Base-by-base conservation (phyloP, 1,140 invertebrate species). In the Zaprionus tsacasi region DNA sequence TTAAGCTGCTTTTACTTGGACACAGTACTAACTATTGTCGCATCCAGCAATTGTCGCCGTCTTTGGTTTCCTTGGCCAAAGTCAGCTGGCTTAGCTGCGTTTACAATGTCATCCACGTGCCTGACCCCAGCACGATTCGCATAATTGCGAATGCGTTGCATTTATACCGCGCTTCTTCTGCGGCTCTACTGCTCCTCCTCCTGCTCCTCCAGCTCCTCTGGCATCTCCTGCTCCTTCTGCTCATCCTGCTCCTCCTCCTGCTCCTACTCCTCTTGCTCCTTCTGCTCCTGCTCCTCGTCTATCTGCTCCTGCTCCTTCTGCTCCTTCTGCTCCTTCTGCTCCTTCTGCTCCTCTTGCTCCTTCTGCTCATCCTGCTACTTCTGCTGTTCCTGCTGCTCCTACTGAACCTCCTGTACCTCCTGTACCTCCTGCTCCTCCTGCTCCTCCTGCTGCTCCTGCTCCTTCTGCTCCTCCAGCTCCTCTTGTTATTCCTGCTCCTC, bases 101-200 rank as follows among this genome's bases (percentile, higher is more conserved):
- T 58, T 57, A 65, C 69, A 71, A 58, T 71, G 69, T 66, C 43
- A 57, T 64, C 52, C 30, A 70, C 59, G 59, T 70, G 59, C 59
- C 50, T 27, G 36, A 48, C 17, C 36, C 12, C 30, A 17, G 58
- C 21, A 27, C 55, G 38, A 17, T 38, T 45, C 30, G 27, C 60
- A 71, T 71, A 66, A 71, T 71, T 71, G 54, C 33, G n/a, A n/a
- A n/a, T 35, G 45, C 30, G 69, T 43, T 66, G 69, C 54, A 56
- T 38, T 63, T 63, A 25, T 43, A 15, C n/a, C 30, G 55, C 30
- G 55, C 15, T 27, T 45, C 21, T 54, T 69, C 30, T 56, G 21
- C 2, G 21, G 21, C 21, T 21, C 21, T 21, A n/a, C n/a, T n/a
- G n/a, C n/a, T n/a, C n/a, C n/a, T n/a, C n/a, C n/a, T n/a, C n/a